Evolutionary conservation across 2,797 vertebrate genomes (phyloP), one percentile per base, ranked within the genome.

Genomic region (Poecilia gillii): DNA sequence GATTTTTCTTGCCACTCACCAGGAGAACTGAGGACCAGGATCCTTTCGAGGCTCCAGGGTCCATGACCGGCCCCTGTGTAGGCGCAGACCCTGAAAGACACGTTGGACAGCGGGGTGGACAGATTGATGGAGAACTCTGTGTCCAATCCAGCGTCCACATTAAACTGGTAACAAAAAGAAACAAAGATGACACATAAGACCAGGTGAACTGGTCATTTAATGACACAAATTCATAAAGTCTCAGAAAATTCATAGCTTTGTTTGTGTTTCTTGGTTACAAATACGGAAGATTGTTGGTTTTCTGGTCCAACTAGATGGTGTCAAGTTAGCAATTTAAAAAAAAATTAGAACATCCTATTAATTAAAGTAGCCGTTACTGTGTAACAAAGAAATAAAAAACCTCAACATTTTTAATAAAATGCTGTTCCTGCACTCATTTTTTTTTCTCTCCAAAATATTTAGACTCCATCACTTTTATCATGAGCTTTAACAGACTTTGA

Each of bases 21-120:
- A 20, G 93, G 78, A 57, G 81, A 2, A 6, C 85, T 84, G 3
- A 95, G 93, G 28, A 86, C 91, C n/a, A 96, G 82, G 0, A 92
- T 93, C 75, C 97, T 93, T 0, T 92, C 78, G 39, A 89, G 85
- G 70, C 95, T 96, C 97, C 97, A 98, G 51, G 97, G 97, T 28
- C 97, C 97, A 0, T 88, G 94, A 2, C 97, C 97, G 0, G 95
- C 96, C 0, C 89, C 87, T 0, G 97, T 98, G 55, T 97, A 97
- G 3, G 97, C 96, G 31, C 96, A 96, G 84, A 98, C 94, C 6
- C 95, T 92, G 76, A 96, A 96, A 0, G 96, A 95, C 83, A 98
- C 85, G 72, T 98, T 98, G 72, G 95, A 94, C 68, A 96, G 87
- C 0, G 95, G 93, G 28, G 81, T 39, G 0, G 94, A 93, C 80